Percentiles rank a stretch among this genome's conserved stretches.
Evolutionary conservation across 2,888 invertebrate species (phyloP).

Genomic region (Orchestes rusci): DNA sequence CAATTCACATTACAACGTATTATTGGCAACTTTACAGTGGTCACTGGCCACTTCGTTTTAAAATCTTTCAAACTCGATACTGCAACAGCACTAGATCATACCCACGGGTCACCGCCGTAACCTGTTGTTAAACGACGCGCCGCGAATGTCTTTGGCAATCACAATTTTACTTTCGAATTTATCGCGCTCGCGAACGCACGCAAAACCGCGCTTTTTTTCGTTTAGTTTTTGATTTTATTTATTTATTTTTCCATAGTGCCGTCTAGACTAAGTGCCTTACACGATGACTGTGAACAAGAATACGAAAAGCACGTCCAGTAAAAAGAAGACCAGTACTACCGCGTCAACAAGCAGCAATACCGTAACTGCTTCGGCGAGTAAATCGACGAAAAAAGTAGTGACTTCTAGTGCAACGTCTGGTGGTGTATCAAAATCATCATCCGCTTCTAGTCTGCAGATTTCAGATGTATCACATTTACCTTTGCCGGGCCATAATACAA

Average conservation of each 20-base stretch:
- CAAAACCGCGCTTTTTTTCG: conserved; percentile 14
- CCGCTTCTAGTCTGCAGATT: conserved; percentile 40
- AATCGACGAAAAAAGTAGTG: conserved; percentile 35
- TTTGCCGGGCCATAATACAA: conserved; percentile 35
- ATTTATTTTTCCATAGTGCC: conserved; percentile 16
- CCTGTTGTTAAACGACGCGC: conserved; percentile 28
- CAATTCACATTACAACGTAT: too few relatives aligned
- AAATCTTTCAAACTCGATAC: conserved; percentile 23
- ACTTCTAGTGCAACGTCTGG: conserved; percentile 26
- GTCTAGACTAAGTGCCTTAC: conserved; percentile 13
- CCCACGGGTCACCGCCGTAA: conserved; percentile 28
- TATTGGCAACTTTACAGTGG: too few relatives aligned
- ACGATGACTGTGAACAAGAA: conserved; percentile 39
- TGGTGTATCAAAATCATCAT: conserved; percentile 37
- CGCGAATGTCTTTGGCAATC: conserved; percentile 27
- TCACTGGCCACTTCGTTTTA: too few relatives aligned
- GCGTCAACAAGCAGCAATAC: conserved; percentile 9
- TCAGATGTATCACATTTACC: conserved; percentile 42
- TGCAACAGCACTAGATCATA: too few relatives aligned
- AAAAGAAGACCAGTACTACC: conserved; percentile 29
- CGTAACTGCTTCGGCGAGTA: conserved; percentile 18
- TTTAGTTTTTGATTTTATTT: conserved; percentile 21
- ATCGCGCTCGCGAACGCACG: conserved; percentile 29
- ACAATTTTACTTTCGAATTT: conserved; percentile 31
- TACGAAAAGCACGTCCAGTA: conserved; percentile 30